phyloP scores from a whole-genome alignment of 2,797 vertebrate species.

The Aythya fuligula region DNA sequence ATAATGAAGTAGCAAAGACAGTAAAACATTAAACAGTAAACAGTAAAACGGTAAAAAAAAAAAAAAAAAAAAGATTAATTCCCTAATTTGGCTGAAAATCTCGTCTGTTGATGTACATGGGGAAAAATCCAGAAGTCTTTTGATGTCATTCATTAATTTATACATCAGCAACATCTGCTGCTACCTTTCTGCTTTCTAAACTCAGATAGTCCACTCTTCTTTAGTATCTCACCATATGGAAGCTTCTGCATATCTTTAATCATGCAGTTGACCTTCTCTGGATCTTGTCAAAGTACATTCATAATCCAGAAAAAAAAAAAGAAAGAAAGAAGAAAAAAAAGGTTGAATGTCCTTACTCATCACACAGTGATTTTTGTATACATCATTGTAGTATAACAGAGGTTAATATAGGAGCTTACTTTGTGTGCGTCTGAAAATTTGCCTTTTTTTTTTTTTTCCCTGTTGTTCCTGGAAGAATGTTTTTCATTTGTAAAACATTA shows the following conservation, averaged over 20 bases:
- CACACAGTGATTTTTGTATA: neutral
- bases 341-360: neutral
- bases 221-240: conserved; percentile 38
- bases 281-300: conserved; percentile 14
- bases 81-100: conserved; percentile 7
- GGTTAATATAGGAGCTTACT: conserved; percentile 35
- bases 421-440: neutral
- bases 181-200: conserved; percentile 6
- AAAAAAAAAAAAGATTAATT: neutral
- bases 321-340: neutral
- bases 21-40: neutral
- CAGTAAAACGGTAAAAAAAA: too few species aligned
- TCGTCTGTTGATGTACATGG: neutral
- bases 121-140: conserved; percentile 9
- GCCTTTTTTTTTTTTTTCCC: neutral
- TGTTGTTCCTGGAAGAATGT: conserved; percentile 69
- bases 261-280: conserved; percentile 29
- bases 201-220: neutral
- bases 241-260: conserved; percentile 43
- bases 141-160: conserved; percentile 22
- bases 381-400: neutral
- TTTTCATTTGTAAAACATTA: conserved; percentile 78
- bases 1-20: neutral
- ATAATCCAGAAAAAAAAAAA: neutral
- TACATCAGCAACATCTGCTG: conserved; percentile 39